Percentiles rank a stretch among this genome's conserved stretches.
phyloP scores from a whole-genome alignment of 2,888 invertebrate genomes.

The Pyrochroa serraticornis region DNA sequence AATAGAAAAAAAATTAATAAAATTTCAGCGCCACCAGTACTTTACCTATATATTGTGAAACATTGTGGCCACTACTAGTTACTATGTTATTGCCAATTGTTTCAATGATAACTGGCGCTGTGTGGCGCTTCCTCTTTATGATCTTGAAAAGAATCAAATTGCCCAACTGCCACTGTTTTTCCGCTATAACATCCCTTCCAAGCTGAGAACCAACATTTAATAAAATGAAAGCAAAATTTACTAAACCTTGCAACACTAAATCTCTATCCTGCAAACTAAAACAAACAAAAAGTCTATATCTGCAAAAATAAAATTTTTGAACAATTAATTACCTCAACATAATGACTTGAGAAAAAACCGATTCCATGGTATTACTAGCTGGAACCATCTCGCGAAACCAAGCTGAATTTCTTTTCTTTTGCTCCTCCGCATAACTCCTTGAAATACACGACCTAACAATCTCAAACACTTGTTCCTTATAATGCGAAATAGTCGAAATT shows the following conservation, averaged over 20 bases:
- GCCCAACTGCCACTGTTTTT: constrained; percentile 61
- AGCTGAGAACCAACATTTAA: constrained; percentile 49
- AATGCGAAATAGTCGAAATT: constrained; percentile 58
- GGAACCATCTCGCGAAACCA: constrained; percentile 64
- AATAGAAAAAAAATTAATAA: constrained; percentile 8
- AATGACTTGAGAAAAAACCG: constrained; percentile 58
- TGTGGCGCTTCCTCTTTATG: constrained; percentile 63
- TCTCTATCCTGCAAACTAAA: constrained; percentile 59
- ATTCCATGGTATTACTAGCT: constrained; percentile 52
- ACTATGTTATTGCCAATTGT: constrained; percentile 64
- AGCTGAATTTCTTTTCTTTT: constrained; percentile 52
- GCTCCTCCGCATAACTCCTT: constrained; percentile 49
- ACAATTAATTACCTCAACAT: constrained; percentile 56
- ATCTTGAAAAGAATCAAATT: constrained; percentile 65
- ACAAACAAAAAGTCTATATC: neutral
- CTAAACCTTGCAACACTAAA: constrained; percentile 57
- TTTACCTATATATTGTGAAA: constrained; percentile 66
- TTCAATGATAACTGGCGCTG: constrained; percentile 63
- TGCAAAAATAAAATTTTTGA: neutral
- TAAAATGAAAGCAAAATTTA: constrained; percentile 57
- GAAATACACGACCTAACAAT: constrained; percentile 52
- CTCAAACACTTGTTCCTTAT: constrained; percentile 58
- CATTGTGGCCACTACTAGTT: constrained; percentile 60
- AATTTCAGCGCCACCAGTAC: neutral
- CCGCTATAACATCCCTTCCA: constrained; percentile 50